Base-by-base conservation (phyloP, 2,888 invertebrate species). In the Harpagoxenus sublaevis region DNA sequence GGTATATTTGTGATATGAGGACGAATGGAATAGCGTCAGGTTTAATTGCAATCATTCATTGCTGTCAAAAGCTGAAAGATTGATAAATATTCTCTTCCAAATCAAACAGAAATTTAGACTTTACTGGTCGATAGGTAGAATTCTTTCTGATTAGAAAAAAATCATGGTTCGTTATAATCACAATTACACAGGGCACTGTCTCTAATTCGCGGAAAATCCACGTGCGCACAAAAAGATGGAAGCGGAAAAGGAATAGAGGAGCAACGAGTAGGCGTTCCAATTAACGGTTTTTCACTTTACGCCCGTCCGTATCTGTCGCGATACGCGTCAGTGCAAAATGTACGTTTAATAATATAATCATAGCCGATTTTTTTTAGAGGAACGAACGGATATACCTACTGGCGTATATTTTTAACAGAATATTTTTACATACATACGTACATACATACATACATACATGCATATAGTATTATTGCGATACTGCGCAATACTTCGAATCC, bases 261-360 rank as follows among this genome's bases (percentile, higher is more conserved):
- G 70, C 10, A 23, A 10, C 12, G 15, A 45, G 15, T 79, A 79
- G 78, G 68, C 57, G 70, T 79, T 70, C 78, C 78, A 79, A 79
- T 79, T 79, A 79, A 79, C 45, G 70, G 45, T 70, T 79, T 70
- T 79, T 79, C 31, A 57, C 55, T 68, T 70, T 70, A 45, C 23
- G 31, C 15, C 42, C 31, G 23, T 57, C 12, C 77, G 55, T 15
- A 70, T 23, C 66, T 28, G 31, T 9, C n/a, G 70, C 57, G 31
- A 42, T 55, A 53, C n/a, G 15, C 45, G 23, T 23, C 62, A 42
- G 55, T 55, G 57, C 57, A 45, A 79, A 57, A 79, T 70, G 45
- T 31, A 53, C 42, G 12, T 79, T 79, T 79, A 79, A 70, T 79
- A 79, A 79, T 79, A 79, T 70, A 70, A 70, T 70, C 23, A 57